Percentiles rank a stretch among this genome's conserved stretches.
Evolutionary conservation across 1,140 invertebrate genomes (phyloP).

Genomic region (Pentalonia nigronervosa): DNA sequence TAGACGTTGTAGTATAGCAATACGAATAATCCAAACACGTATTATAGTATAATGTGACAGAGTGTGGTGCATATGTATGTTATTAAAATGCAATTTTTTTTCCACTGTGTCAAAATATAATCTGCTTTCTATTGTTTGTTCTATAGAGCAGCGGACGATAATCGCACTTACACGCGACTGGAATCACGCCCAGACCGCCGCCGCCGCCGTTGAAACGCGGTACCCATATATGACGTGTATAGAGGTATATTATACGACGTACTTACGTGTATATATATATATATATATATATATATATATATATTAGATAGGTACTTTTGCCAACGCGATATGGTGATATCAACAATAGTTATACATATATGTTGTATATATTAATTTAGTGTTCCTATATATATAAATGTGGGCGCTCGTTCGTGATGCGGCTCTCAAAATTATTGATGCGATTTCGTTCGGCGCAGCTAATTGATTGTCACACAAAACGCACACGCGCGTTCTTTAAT

Average conservation of each 20-base stretch:
- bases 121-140: slow-evolving; percentile 53
- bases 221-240: background rate
- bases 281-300: too few species aligned
- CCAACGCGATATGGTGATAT: background rate
- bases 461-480: background rate
- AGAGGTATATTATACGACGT: background rate
- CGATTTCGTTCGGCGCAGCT: background rate
- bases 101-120: slow-evolving; percentile 18
- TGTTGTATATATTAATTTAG: background rate
- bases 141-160: background rate
- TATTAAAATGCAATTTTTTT: slow-evolving; percentile 39
- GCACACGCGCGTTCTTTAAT: background rate
- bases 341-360: too few species aligned
- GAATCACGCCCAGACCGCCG: slow-evolving; percentile 27
- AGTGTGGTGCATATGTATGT: slow-evolving; percentile 12
- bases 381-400: background rate
- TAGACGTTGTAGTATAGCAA: background rate
- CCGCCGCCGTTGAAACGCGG: background rate
- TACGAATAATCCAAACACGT: background rate
- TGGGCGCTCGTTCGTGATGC: background rate
- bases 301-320: background rate
- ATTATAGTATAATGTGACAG: slow-evolving; percentile 31
- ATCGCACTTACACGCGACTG: slow-evolving; percentile 2
- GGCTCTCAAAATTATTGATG: background rate
- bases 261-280: too few species aligned